Evolutionary conservation across 1,140 invertebrate genomes (phyloP), one percentile per base, ranked within the genome.

Genomic region (Chelonus insularis): DNA sequence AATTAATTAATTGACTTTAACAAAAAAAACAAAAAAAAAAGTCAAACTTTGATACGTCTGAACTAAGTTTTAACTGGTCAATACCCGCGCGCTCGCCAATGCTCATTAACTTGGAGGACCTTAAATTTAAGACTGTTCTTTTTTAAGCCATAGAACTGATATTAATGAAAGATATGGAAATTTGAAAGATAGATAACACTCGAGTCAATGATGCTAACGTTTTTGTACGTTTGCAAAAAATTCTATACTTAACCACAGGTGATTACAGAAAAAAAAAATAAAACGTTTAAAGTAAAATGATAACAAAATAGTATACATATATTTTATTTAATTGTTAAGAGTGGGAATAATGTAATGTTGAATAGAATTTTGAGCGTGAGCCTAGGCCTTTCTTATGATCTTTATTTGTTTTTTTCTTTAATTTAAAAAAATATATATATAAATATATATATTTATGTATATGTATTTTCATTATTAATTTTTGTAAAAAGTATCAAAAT

Each of bases 91-190:
- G 59, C 59, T 61, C 29, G 59, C 41, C 59, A 56, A 61, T 61
- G 51, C 59, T 61, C 51, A 61, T 61, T 61, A 61, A 61, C 57
- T 63, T 39, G 62, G 50, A 59, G 41, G 57, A 59, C 62, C 57
- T 58, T 62, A 68, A 69, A 70, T 69, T 71, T 70, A 76, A 76
- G 74, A 76, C 74, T 76, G 71, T 76, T 63, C 39, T 52, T 59
- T 65, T 69, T 66, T 68, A 72, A 73, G 70, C 70, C 74, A 73
- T 73, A 73, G 67, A 74, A 72, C 67, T 76, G 72, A 73, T 74
- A 72, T 72, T 72, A 71, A 56, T 62, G 62, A 64, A 47, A 39
- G 25, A 65, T 5, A 51, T 4, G 34, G 54, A 51, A 60, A 16
- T 36, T 29, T 14, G n/a, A 1, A 9, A 60, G 18, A 52, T 9